phyloP scores from a whole-genome alignment of 2,113 vertebrate genomes.

The Fulica atra region DNA sequence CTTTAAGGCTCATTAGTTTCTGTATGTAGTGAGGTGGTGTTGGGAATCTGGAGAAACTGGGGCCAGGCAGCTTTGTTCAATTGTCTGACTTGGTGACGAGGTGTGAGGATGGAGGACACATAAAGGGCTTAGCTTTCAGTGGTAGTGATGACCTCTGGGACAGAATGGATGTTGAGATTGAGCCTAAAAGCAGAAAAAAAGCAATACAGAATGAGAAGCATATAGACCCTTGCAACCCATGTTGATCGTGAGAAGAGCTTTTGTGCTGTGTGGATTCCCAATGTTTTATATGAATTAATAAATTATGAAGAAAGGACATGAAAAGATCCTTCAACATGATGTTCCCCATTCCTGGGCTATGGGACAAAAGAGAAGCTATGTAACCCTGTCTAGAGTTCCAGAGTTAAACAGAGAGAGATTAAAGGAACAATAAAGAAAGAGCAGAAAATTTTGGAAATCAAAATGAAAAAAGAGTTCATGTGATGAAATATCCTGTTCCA shows the following conservation, averaged over 20 bases:
- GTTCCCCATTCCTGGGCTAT: neutral
- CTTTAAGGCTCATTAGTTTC: neutral
- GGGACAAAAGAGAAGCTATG: neutral
- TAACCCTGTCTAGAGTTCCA: neutral
- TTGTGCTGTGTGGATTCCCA: neutral
- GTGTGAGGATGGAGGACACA: neutral
- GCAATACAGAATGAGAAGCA: neutral
- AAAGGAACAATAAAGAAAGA: neutral
- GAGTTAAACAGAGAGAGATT: neutral
- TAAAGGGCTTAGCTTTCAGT: neutral
- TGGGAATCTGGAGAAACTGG: neutral
- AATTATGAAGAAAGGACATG: neutral
- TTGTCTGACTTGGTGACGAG: neutral
- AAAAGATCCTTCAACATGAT: neutral
- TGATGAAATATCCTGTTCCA: neutral
- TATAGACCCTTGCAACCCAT: neutral
- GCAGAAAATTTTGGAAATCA: neutral
- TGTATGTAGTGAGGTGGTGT: neutral
- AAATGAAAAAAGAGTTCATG: neutral
- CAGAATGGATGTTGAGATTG: neutral
- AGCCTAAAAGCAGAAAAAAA: neutral
- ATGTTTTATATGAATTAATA: neutral
- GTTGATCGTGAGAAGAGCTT: neutral
- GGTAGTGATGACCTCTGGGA: neutral
- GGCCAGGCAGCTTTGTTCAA: neutral